Evolutionary conservation across 2,888 invertebrate genomes (phyloP).

Genomic region (Pegoplata infirma): DNA sequence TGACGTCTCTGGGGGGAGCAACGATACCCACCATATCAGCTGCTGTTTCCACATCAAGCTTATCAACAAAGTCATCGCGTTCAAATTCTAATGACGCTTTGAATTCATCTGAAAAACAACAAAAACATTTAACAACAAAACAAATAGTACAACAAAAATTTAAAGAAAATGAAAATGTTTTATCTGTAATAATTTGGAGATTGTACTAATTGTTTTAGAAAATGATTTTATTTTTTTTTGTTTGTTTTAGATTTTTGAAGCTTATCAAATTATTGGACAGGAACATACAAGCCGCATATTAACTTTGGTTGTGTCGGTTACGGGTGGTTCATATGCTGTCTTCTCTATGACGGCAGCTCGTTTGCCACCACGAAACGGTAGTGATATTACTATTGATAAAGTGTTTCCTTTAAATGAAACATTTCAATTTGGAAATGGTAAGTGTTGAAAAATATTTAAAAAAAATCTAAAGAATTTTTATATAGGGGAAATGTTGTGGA

Average conservation of each 20-base stretch:
- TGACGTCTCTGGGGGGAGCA: slow-evolving; percentile 52
- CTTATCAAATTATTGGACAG: slow-evolving; percentile 75
- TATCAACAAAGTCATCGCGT: slow-evolving; percentile 31
- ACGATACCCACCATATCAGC: slow-evolving; percentile 68
- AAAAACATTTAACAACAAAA: slow-evolving; percentile 57
- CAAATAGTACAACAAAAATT: slow-evolving; percentile 75
- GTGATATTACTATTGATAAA: slow-evolving; percentile 88
- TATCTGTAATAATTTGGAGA: slow-evolving; percentile 67
- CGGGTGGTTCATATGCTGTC: slow-evolving; percentile 75
- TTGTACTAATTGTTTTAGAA: background rate
- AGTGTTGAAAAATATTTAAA: slow-evolving; percentile 67
- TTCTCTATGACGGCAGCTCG: slow-evolving; percentile 73
- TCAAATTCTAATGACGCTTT: slow-evolving; percentile 36
- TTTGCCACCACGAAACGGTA: slow-evolving; percentile 84
- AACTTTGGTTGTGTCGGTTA: slow-evolving; percentile 73
- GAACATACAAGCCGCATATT: slow-evolving; percentile 74
- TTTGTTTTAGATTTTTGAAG: slow-evolving; percentile 73
- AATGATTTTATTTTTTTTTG: background rate
- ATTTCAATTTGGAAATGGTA: slow-evolving; percentile 87
- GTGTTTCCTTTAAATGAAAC: slow-evolving; percentile 88
- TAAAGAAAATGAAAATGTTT: slow-evolving; percentile 74
- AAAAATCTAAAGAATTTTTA: too few relatives aligned
- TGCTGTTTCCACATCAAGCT: slow-evolving; percentile 63
- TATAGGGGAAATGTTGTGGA: too few relatives aligned
- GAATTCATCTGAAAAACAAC: slow-evolving; percentile 27